phyloP scores from a whole-genome alignment of 2,888 invertebrate species.

The Liodrosophila aerea region DNA sequence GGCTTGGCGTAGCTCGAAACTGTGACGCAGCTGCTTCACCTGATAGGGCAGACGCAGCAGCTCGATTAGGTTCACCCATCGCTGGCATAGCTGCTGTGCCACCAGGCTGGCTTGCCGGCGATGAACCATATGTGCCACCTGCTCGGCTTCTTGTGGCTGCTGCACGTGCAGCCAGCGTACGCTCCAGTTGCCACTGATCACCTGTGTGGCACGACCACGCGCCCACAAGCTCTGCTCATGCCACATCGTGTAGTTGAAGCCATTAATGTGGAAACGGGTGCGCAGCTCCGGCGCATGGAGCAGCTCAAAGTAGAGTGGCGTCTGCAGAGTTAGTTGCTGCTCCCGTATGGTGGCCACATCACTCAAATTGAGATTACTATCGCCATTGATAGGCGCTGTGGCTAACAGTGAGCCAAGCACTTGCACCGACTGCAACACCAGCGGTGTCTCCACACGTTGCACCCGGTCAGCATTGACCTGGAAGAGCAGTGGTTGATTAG shows the following conservation, averaged over 20 bases:
- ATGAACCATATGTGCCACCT: conserved; percentile 24
- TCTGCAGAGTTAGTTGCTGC: conserved; percentile 58
- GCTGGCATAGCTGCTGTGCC: conserved; percentile 51
- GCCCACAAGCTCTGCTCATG: conserved; percentile 79
- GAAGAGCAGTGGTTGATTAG: neutral
- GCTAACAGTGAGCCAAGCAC: conserved; percentile 78
- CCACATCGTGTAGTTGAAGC: conserved; percentile 83
- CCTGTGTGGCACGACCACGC: conserved; percentile 77
- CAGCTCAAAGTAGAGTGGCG: conserved; percentile 76
- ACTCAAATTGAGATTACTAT: conserved; percentile 75
- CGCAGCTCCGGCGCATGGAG: conserved; percentile 63
- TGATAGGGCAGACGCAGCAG: conserved; percentile 47
- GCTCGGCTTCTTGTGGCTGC: conserved; percentile 10
- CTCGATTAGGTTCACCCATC: conserved; percentile 34
- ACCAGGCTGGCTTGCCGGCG: conserved; percentile 38
- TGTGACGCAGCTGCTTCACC: conserved; percentile 82
- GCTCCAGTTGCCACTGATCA: conserved; percentile 83
- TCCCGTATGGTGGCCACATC: conserved; percentile 80
- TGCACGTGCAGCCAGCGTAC: conserved; percentile 58
- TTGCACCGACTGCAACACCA: conserved; percentile 80
- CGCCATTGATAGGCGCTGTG: conserved; percentile 79
- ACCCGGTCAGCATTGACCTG: conserved; percentile 58
- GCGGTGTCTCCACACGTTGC: conserved; percentile 82
- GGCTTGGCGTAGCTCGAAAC: conserved; percentile 32
- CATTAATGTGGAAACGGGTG: conserved; percentile 72